These are phyloP conservation scores for Rhinogobius similis DNA, from an alignment of 2,113 vertebrate species.

Conservation along the genomic window DNA sequence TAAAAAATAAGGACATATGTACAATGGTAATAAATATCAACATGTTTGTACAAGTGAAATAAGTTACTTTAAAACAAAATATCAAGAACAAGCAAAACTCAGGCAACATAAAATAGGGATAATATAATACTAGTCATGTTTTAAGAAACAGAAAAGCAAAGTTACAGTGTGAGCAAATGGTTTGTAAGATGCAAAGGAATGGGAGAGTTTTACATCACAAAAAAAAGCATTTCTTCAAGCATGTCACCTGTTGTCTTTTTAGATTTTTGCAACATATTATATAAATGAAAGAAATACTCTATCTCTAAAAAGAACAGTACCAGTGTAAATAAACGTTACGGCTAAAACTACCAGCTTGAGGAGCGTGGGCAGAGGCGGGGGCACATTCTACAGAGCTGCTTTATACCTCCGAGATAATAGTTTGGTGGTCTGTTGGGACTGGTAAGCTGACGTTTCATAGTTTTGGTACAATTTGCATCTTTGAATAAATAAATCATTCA, in stretches of 20 bases:
- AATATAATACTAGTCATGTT: constrained; percentile 52
- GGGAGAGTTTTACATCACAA: constrained; percentile 49
- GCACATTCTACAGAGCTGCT: constrained; percentile 41
- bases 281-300: constrained; percentile 27
- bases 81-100: constrained; percentile 57
- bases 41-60: constrained; percentile 84
- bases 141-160: constrained; percentile 60
- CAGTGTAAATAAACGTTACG: constrained; percentile 52
- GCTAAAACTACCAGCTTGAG: constrained; percentile 28
- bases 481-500: constrained; percentile 28
- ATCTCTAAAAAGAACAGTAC: constrained; percentile 50
- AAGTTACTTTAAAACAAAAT: constrained; percentile 80
- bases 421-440: constrained; percentile 54
- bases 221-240: constrained; percentile 65
- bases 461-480: constrained; percentile 57
- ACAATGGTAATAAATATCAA: constrained; percentile 86
- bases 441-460: constrained; percentile 14
- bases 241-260: constrained; percentile 36
- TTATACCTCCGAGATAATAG: constrained; percentile 23
- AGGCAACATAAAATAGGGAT: constrained; percentile 41
- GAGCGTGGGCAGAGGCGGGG: constrained; percentile 20
- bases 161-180: constrained; percentile 41
- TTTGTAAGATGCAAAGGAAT: constrained; percentile 35
- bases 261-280: constrained; percentile 30
- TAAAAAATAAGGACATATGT: constrained; percentile 86